Base-by-base conservation (phyloP, 2,113 vertebrate species). In the Junco hyemalis region DNA sequence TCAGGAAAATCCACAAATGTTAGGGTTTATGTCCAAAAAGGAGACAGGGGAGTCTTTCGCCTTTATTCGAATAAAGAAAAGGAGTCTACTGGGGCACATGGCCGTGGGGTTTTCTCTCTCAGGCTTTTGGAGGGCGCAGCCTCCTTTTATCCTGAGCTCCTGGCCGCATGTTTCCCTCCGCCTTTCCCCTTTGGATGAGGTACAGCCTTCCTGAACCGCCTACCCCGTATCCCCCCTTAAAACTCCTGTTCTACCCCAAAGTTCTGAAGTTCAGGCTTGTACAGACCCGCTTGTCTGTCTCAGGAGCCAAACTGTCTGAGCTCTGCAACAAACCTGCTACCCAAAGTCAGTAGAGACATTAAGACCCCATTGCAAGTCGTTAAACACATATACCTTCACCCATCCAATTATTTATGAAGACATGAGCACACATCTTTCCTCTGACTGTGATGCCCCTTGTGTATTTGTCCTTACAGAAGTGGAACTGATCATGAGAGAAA, bases 111-210 rank as follows among this genome's bases (percentile, higher is more conserved):
- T 76, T 47, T 47, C 29, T 56, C 36, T 71, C 69, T 71, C 17
- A 0, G 33, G 24, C 8, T 22, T 57, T 57, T 5, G 2, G n/a
- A 76, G 6, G 44, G 12, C 0, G 2, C 20, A 76, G 4, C 45
- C 7, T 77, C 9, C 28, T 61, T 61, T 61, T 20, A 50, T 60
- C 45, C 57, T 40, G 6, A 61, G 25, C 21, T 77, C 28, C 22
- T 0, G 1, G 44, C 16, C 1, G 2, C 9, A 25, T 31, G n/a
- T 38, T 48, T 16, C 9, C 16, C 28, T 20, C 73, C 50, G 15
- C 28, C 45, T 26, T 61, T 40, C 22, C 73, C 5, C 22, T 21
- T 6, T 26, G 17, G 28, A 16, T 50, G 9, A 38, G 28, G 45
- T 26, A 40, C 22, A 33, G 28, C 9, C 28, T 40, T 25, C 45